These are phyloP conservation scores for Macrotus californicus DNA, from an alignment of 2,113 vertebrate species.

Conservation along the genomic window DNA sequence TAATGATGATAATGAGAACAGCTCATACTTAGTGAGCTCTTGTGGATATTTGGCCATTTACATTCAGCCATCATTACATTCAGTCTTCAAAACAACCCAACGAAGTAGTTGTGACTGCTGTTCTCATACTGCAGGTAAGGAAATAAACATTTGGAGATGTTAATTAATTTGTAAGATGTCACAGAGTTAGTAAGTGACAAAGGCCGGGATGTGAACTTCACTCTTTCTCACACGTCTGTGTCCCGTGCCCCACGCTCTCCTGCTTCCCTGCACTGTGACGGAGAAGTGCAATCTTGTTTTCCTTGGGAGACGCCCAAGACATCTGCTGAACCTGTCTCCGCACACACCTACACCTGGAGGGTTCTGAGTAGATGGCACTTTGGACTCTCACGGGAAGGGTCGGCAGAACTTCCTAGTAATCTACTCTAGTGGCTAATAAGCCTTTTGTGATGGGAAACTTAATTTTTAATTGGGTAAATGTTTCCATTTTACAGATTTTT, in stretches of 20 bases:
- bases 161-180: neutral
- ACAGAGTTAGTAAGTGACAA: neutral
- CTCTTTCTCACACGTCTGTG: neutral
- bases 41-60: neutral
- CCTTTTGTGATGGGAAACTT: conserved; percentile 24
- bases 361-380: neutral
- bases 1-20: neutral
- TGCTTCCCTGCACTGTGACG: neutral
- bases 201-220: neutral
- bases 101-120: neutral
- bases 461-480: conserved; percentile 26
- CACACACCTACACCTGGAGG: neutral
- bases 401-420: neutral
- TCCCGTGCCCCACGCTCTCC: neutral
- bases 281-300: neutral
- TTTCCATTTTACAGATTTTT: conserved; percentile 25
- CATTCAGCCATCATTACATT: neutral
- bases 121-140: neutral
- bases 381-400: neutral
- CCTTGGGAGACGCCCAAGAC: neutral
- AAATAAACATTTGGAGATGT: neutral
- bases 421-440: neutral
- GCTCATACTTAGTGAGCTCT: neutral
- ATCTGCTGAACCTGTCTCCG: neutral
- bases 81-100: neutral